Evolutionary conservation across 2,888 invertebrate species (phyloP), one percentile per base, ranked within the genome.

Genomic region (Oscheius sp.): DNA sequence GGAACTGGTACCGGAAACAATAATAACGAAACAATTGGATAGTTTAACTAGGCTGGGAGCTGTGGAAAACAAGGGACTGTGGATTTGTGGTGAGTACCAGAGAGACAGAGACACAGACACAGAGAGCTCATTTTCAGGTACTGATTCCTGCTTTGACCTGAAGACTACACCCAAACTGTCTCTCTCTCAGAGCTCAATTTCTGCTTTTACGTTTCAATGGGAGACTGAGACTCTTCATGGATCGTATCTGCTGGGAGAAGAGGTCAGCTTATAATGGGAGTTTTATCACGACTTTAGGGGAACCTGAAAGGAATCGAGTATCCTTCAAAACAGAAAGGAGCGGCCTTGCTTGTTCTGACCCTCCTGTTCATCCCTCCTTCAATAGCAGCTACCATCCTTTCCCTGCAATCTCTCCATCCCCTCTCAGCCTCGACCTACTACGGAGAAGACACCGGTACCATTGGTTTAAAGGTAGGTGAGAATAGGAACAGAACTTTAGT

Each of bases 371-470:
- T 91, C 63, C 89, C 89, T 5, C 78, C 86, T 5, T 77, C 76
- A 32, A 87, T 90, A 21, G 89, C 90, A 2, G 89, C 90, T 75
- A 87, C 85, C 32, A 83, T 92, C 59, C 84, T 91, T 32, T 83
- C 89, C 0, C 90, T 91, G 58, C 90, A 90, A 80, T 86, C 88
- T 3, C 85, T 88, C 68, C 89, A 90, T 29, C 91, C 91, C 1
- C 84, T 92, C 9, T 90, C 91, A 77, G 89, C 90, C 60, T 91
- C 91, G 80, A 91, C 91, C 0, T 92, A 91, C 85, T 88, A 91
- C 79, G 92, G 91, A n/a, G 82, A 90, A 13, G 92, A 92, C 84
- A 91, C 90, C 81, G 91, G 91, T 21, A 89, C 89, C 35, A 81
- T 88, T 29, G 90, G 91, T 2, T 86, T 91, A 33, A 89, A 90